Evolutionary conservation across 2,113 vertebrate species (phyloP), one percentile per base, ranked within the genome.

Genomic region (Geothlypis trichas): DNA sequence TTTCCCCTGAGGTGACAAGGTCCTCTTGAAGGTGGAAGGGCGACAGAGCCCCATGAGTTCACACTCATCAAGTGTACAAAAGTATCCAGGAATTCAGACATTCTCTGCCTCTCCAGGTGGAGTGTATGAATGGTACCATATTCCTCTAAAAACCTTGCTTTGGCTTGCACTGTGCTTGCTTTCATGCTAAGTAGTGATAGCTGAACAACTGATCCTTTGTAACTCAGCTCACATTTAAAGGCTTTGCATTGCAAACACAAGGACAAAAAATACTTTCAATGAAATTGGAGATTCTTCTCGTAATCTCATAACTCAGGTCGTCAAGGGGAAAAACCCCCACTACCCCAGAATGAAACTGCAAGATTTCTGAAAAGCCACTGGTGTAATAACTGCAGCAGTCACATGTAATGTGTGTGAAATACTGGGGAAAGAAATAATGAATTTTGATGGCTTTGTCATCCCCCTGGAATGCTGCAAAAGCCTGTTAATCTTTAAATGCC

Each of bases 401-500:
- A 33, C 1, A 0, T 47, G 72, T 28, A 46, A 27, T 31, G 7
- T 35, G 23, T 37, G 24, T n/a, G 31, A 47, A 84, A 71, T 44
- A 39, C 18, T 52, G 44, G 19, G 19, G 15, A 3, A 35, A 24
- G 57, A 41, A 44, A 5, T 1, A 17, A 35, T 5, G 33, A 55
- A 83, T 54, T 73, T 65, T 52, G 31, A 51, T 91, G 66, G 24
- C 52, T 94, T 59, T 87, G 58, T 95, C 37, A 10, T 58, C 28
- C n/a, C 58, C 22, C 33, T 47, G 80, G 87, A 88, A 87, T 63
- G 47, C 49, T 16, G n/a, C 11, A 5, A 75, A 61, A 37, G 28
- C 49, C 67, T 73, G 96, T 97, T 97, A 97, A 97, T 97, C 66
- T 94, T 97, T 96, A 97, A 97, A 76, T 8, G 0, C 49, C 84